These are phyloP conservation scores for sheep (Ovis aries) DNA, from an alignment of 2,113 vertebrate species.

Conservation along the genomic window ARS-UI_Ramb_v3.0 NC_056065.1:989001-989500, in stretches of 20 bases:
- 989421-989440: not conserved
- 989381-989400: not conserved
- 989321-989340: not conserved
- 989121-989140: not conserved
- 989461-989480: not conserved
- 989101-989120: no score
- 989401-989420: not conserved
- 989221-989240: not conserved
- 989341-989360: not conserved
- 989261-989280: not conserved
- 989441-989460: not conserved
- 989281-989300: not conserved
- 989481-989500: not conserved
- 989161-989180: not conserved
- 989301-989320: not conserved
- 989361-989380: not conserved
- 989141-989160: not conserved
- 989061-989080: no score
- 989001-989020: no score
- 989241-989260: not conserved
- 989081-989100: no score
- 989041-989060: no score
- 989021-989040: no score
- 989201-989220: not conserved
- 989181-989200: not conserved